These are phyloP conservation scores for Dynastes hyllus DNA, from an alignment of 2,888 invertebrate genomes.

Conservation along the genomic window DNA sequence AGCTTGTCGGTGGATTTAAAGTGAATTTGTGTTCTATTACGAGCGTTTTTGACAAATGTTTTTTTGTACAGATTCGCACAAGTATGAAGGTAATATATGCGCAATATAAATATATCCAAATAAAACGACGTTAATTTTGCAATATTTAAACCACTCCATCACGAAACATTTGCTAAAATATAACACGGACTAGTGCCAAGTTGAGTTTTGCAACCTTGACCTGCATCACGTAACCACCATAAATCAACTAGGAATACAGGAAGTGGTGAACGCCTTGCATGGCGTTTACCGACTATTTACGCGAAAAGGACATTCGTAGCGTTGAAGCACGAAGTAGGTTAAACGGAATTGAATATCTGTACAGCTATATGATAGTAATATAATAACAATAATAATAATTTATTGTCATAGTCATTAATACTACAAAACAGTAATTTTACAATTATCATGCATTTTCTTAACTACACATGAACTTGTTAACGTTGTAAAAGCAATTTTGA, in stretches of 20 bases:
- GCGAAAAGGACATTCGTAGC: constrained; percentile 25
- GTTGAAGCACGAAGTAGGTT: constrained; percentile 7
- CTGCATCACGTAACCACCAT: constrained; percentile 34
- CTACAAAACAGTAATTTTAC: no score
- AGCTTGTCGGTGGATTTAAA: no score
- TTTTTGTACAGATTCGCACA: no score
- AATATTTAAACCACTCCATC: neutral
- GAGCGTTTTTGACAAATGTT: no score
- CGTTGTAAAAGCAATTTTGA: no score
- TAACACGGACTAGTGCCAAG: constrained; percentile 8
- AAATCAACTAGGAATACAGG: constrained; percentile 37
- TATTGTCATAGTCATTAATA: no score
- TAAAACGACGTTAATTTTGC: neutral
- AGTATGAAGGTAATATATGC: no score
- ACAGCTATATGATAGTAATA: neutral
- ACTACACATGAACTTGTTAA: no score
- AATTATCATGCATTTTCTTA: no score
- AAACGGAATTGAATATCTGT: neutral
- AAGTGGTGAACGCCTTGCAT: constrained; percentile 38
- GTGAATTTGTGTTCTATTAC: no score
- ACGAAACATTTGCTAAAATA: neutral
- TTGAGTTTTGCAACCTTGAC: constrained; percentile 33
- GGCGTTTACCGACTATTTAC: constrained; percentile 30
- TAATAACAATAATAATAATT: no score
- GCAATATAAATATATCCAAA: no score